Percentiles rank a stretch among this genome's conserved stretches.
These are phyloP conservation scores for Mythimna lalbum DNA, from an alignment of 2,888 invertebrate species.

Conservation along the genomic window DNA sequence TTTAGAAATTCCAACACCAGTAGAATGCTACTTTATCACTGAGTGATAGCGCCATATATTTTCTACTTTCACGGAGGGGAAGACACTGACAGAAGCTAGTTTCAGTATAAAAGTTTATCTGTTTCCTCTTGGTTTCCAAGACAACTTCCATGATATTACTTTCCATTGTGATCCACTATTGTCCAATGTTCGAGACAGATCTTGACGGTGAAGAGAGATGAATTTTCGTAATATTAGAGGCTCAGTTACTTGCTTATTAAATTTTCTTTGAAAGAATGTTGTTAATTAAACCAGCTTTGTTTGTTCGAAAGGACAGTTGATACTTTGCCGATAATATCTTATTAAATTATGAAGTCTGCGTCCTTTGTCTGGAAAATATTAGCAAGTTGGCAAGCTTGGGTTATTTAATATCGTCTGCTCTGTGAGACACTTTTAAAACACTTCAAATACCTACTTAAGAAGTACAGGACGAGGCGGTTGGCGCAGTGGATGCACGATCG, in stretches of 20 bases:
- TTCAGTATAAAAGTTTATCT: conserved; percentile 1
- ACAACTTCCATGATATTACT: conserved; percentile 2
- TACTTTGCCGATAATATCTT: conserved; percentile 28
- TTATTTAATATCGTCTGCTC: not conserved
- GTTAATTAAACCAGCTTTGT: conserved; percentile 28
- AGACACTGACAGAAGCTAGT: not conserved
- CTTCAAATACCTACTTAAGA: not conserved
- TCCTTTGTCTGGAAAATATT: conserved; percentile 25
- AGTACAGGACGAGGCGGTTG: too few species aligned
- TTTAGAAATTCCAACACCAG: too few species aligned
- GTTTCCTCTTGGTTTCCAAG: conserved; percentile 3
- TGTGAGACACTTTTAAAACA: not conserved
- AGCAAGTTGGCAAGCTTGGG: not conserved
- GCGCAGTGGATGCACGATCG: too few species aligned
- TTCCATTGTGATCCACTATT: not conserved
- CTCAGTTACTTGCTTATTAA: conserved; percentile 11
- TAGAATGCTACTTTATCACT: too few species aligned
- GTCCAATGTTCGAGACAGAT: conserved; percentile 4
- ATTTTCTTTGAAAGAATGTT: conserved; percentile 24
- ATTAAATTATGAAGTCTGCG: not conserved
- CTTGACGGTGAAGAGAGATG: conserved; percentile 8
- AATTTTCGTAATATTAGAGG: conserved; percentile 17
- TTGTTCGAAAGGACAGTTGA: conserved; percentile 19
- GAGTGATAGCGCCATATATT: too few species aligned
- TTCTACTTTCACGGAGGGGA: too few species aligned